These are phyloP conservation scores for Drosophila pseudotakahashii DNA, from an alignment of 2,888 invertebrate species.

Conservation along the genomic window DNA sequence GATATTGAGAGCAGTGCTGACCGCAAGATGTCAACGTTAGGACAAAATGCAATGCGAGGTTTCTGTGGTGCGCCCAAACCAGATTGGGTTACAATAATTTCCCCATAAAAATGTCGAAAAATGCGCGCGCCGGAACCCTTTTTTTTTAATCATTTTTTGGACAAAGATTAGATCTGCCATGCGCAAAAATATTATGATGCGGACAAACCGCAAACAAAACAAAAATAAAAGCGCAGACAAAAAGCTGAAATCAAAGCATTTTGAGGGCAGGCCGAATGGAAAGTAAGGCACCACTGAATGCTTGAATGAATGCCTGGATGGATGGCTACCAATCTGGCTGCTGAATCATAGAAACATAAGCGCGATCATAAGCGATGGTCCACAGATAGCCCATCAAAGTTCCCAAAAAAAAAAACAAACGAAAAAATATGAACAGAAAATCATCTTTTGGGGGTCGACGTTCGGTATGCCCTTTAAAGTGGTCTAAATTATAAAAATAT, in stretches of 20 bases:
- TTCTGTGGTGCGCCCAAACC: slow-evolving; percentile 60
- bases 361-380: slow-evolving; percentile 71
- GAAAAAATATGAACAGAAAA: slow-evolving; percentile 6
- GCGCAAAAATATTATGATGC: slow-evolving; percentile 78
- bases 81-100: slow-evolving; percentile 74
- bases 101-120: slow-evolving; percentile 78
- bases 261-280: slow-evolving; percentile 23
- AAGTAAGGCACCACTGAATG: slow-evolving; percentile 42
- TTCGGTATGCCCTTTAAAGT: not conserved
- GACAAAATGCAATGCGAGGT: slow-evolving; percentile 74
- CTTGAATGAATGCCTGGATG: slow-evolving; percentile 52
- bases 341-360: slow-evolving; percentile 75
- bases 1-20: slow-evolving; percentile 44
- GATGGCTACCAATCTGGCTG: slow-evolving; percentile 72
- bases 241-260: slow-evolving; percentile 20
- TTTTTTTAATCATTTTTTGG: slow-evolving; percentile 46
- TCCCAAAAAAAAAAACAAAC: slow-evolving; percentile 37
- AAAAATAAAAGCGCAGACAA: slow-evolving; percentile 60
- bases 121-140: slow-evolving; percentile 52
- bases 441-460: not conserved
- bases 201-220: slow-evolving; percentile 71
- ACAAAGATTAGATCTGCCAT: slow-evolving; percentile 77
- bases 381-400: slow-evolving; percentile 62
- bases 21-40: slow-evolving; percentile 75
- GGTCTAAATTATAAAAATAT: not conserved